Evolutionary conservation across 2,113 vertebrate species (phyloP).

Genomic region (Phyllopteryx taeniolatus): DNA sequence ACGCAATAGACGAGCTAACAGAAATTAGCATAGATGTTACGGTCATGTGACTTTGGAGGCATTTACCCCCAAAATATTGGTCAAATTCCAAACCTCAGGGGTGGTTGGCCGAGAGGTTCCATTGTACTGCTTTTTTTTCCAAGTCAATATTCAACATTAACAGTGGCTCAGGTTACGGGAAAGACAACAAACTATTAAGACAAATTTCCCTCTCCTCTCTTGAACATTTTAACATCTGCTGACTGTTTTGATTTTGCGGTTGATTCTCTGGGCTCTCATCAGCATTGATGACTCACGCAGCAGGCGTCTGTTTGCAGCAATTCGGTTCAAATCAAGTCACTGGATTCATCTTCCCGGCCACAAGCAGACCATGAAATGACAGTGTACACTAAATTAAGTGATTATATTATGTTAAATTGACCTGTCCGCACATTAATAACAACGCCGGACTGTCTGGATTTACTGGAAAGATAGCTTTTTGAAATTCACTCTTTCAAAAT

Average conservation of each 20-base stretch:
- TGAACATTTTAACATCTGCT: slow-evolving; percentile 2
- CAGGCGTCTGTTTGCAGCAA: not conserved
- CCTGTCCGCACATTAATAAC: not conserved
- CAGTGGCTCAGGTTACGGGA: not conserved
- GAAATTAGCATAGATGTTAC: not conserved
- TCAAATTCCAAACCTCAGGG: not conserved
- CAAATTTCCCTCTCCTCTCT: not conserved
- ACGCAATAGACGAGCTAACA: not conserved
- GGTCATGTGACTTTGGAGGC: too few species aligned
- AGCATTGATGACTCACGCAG: not conserved
- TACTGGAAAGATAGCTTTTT: not conserved
- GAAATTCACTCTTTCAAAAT: not conserved
- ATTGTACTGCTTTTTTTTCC: not conserved
- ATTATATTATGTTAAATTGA: not conserved
- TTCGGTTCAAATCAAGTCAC: not conserved
- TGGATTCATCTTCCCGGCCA: not conserved
- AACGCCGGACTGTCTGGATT: not conserved
- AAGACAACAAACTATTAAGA: not conserved
- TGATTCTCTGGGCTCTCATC: not conserved
- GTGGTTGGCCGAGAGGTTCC: not conserved
- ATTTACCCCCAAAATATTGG: not conserved
- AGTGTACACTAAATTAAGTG: not conserved
- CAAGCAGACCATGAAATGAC: not conserved
- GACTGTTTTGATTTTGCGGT: slow-evolving; percentile 3
- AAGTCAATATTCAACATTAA: not conserved